Base-by-base conservation (phyloP, 2,113 vertebrate genomes). In the Zosterops hypoxanthus region DNA sequence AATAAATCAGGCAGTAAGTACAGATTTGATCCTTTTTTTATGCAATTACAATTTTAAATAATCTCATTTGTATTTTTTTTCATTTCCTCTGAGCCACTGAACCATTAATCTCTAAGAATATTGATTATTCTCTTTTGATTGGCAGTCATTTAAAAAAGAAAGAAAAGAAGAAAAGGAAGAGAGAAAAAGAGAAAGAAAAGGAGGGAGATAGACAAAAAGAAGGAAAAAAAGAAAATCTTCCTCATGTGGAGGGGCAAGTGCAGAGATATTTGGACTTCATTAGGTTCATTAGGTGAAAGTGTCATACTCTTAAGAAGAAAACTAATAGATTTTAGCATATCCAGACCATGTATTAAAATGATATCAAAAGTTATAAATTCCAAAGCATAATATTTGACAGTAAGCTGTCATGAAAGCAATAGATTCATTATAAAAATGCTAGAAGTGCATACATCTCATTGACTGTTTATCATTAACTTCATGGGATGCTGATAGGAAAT, bases 401-500 rank as follows among this genome's bases (percentile, higher is more conserved):
- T 82, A 97, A 98, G 94, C 97, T 98, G 97, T 98, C 98, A 97
- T 85, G 85, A 96, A 97, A 98, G 97, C 92, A 98, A 98, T 95
- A 98, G 95, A 97, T 98, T 98, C 97, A 98, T 98, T 98, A 98
- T 96, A 98, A 97, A 98, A 97, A 97, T 96, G 96, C 96, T 98
- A 96, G 96, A 96, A 95, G 97, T 97, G 97, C 97, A 97, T 97
- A 98, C 96, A 97, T 98, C 96, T 97, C 97, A 97, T 96, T 97
- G 98, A 98, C 97, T 98, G 97, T 97, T 98, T 98, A 98, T 98
- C 97, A 98, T 98, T 98, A 98, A 97, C 96, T 94, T 93, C 94
- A 95, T 71, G 59, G 95, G 95, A 94, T 97, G 96, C 92, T 98
- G 97, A 98, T 98, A 98, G 97, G 95, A 98, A 97, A 93, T 97